phyloP scores from a whole-genome alignment of 35 echinoderm and acorn worm genomes.

The Apostichopus californicus region DNA sequence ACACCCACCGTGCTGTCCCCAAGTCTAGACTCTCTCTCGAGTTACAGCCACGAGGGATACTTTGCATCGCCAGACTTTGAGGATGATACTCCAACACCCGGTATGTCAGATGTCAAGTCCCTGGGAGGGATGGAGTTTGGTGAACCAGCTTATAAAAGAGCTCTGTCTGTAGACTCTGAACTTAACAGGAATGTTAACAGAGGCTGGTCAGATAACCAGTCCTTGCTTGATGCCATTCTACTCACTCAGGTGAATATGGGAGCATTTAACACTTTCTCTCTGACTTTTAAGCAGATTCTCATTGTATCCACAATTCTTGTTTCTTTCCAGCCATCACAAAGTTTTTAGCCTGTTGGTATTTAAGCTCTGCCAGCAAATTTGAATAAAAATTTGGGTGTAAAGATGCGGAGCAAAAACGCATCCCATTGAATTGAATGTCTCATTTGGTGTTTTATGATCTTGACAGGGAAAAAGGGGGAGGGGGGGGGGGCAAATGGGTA shows the following conservation, averaged over 20 bases:
- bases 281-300: not conserved
- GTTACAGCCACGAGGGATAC: constrained; percentile 52
- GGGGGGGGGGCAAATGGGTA: too few species aligned
- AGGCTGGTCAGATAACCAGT: constrained; percentile 72
- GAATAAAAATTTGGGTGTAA: too few species aligned
- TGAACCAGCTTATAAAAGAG: constrained; percentile 8
- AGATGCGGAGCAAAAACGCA: too few species aligned
- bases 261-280: not conserved
- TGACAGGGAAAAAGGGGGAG: too few species aligned
- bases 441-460: too few species aligned
- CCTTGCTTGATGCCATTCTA: constrained; percentile 65
- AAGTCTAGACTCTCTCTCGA: constrained; percentile 6
- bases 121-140: constrained; percentile 3
- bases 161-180: constrained; percentile 60
- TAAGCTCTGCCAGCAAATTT: too few species aligned
- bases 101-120: constrained; percentile 21
- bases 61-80: constrained; percentile 21
- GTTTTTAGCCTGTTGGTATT: too few species aligned
- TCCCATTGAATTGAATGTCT: too few species aligned
- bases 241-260: constrained; percentile 25
- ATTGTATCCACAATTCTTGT: too few species aligned
- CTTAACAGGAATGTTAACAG: constrained; percentile 61
- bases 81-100: constrained; percentile 28
- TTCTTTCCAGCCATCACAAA: too few species aligned
- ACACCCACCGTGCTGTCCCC: constrained; percentile 26